These are phyloP conservation scores for Hylyphantes graminicola DNA, from an alignment of 1,140 invertebrate species.

Conservation along the genomic window DNA sequence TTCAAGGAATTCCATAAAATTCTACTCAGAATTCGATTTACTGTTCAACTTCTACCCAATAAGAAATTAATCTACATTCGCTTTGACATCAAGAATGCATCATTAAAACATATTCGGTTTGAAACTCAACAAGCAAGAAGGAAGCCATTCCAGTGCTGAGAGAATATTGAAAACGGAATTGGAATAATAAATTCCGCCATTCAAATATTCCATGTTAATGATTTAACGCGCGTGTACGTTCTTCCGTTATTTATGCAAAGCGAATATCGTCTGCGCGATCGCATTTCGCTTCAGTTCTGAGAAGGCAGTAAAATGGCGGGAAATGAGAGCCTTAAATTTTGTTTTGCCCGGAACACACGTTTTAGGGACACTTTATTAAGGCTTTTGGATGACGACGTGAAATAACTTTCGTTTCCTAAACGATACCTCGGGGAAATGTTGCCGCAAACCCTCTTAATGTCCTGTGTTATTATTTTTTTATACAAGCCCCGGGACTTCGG, in stretches of 20 bases:
- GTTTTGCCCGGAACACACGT: constrained; percentile 40
- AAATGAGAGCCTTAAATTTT: constrained; percentile 55
- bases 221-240: background rate
- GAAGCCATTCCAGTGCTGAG: no score
- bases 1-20: no score
- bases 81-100: no score
- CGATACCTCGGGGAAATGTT: constrained; percentile 17
- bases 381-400: constrained; percentile 45
- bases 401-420: constrained; percentile 45
- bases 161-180: no score
- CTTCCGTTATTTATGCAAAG: constrained; percentile 14
- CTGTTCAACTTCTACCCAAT: no score
- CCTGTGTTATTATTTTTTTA: constrained; percentile 31
- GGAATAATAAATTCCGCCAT: no score
- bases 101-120: no score
- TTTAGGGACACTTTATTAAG: constrained; percentile 59
- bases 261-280: constrained; percentile 8
- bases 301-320: constrained; percentile 10
- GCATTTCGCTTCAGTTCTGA: constrained; percentile 32
- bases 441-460: constrained; percentile 35
- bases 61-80: no score
- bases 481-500: constrained; percentile 10
- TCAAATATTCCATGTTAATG: no score
- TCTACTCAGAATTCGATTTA: no score
- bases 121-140: no score